A percentile compares a stretch with the other conserved stretches of the same genome.
phyloP scores from a whole-genome alignment of 2,797 vertebrate species.

The Neosilurus hyrtlii region DNA sequence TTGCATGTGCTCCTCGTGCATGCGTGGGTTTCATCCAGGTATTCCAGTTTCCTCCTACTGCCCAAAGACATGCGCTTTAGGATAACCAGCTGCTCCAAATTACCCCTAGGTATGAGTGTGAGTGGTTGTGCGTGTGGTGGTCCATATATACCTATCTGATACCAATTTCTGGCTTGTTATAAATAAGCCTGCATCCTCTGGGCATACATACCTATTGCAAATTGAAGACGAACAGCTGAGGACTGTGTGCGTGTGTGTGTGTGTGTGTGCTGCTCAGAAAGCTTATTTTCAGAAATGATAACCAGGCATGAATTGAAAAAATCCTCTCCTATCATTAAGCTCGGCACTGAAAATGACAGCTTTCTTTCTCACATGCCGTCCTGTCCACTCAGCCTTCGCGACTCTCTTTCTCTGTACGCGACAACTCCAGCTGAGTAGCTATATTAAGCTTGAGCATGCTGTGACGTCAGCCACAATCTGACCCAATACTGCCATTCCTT shows the following conservation, averaged over 20 bases:
- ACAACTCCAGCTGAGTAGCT: slow-evolving; percentile 41
- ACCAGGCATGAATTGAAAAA: neutral
- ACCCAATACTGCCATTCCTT: slow-evolving; percentile 32
- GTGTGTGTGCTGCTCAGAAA: neutral
- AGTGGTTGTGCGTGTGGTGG: too few species aligned
- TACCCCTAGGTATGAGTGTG: too few species aligned
- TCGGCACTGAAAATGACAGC: slow-evolving; percentile 3
- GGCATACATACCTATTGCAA: too few species aligned
- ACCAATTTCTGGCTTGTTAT: too few species aligned
- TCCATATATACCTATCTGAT: too few species aligned
- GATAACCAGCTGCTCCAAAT: too few species aligned
- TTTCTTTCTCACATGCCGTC: neutral
- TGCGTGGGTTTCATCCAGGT: too few species aligned
- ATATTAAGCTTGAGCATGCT: slow-evolving; percentile 34
- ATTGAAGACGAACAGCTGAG: too few species aligned
- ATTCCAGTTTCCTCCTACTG: too few species aligned
- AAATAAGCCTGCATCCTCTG: too few species aligned
- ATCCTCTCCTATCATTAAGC: neutral
- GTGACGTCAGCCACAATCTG: slow-evolving; percentile 37
- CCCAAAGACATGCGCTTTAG: too few species aligned
- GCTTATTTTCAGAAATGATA: slow-evolving; percentile 9
- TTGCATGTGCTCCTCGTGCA: too few species aligned
- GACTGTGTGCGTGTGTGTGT: neutral
- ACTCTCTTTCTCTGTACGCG: neutral
- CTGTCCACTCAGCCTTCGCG: neutral